These are phyloP conservation scores for Sisyra terminalis DNA, from an alignment of 2,888 invertebrate genomes.

Conservation along the genomic window DNA sequence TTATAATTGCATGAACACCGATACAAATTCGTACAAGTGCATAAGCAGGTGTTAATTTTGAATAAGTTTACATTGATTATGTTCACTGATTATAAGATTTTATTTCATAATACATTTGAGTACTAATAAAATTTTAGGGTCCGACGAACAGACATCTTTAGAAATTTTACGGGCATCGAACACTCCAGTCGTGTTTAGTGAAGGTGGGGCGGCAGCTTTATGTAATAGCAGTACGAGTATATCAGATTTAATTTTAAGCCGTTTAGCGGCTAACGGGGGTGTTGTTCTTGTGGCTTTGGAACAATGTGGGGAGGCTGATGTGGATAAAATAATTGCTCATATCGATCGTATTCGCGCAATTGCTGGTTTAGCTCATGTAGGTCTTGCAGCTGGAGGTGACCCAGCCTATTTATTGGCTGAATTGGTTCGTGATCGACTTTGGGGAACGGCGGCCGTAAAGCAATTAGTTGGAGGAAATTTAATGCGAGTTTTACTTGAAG, in stretches of 20 bases:
- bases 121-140: neutral
- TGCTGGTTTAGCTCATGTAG: slow-evolving; percentile 48
- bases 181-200: slow-evolving; percentile 48
- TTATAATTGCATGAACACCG: no score
- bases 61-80: no score
- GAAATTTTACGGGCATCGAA: slow-evolving; percentile 38
- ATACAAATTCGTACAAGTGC: no score
- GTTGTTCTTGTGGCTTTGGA: slow-evolving; percentile 46
- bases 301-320: slow-evolving; percentile 24
- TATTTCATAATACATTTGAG: no score
- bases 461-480: slow-evolving; percentile 41
- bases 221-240: slow-evolving; percentile 43
- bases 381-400: slow-evolving; percentile 37
- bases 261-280: slow-evolving; percentile 32
- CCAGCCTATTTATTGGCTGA: slow-evolving; percentile 41
- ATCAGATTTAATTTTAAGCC: slow-evolving; percentile 34
- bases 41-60: no score
- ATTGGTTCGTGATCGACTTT: slow-evolving; percentile 36
- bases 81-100: no score
- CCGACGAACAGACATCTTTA: slow-evolving; percentile 40
- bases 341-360: slow-evolving; percentile 47
- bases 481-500: slow-evolving; percentile 35
- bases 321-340: slow-evolving; percentile 32
- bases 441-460: slow-evolving; percentile 40
- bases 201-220: slow-evolving; percentile 42